phyloP scores from a whole-genome alignment of 2,797 vertebrate species.

The Brotogeris chrysoptera region DNA sequence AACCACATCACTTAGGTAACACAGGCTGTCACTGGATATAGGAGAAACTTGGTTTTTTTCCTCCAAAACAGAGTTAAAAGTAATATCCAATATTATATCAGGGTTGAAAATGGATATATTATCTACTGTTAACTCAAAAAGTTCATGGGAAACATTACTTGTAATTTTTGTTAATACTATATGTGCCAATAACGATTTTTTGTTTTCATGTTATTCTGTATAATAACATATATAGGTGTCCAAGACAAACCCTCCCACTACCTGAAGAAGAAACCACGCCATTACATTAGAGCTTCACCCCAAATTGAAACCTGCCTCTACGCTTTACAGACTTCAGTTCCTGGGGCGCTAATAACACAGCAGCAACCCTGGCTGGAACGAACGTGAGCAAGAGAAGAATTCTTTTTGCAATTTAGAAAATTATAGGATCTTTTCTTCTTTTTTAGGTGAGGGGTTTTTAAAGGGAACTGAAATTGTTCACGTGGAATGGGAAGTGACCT shows the following conservation, averaged over 20 bases:
- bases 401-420: slow-evolving; percentile 30
- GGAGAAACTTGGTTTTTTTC: rapidly evolving
- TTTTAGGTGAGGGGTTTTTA: rapidly evolving
- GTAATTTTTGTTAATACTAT: neutral
- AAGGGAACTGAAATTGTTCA: neutral
- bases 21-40: rapidly evolving
- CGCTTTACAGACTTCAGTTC: neutral
- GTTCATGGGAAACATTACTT: neutral
- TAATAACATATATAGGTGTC: neutral
- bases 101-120: neutral
- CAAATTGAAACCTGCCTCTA: neutral
- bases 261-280: rapidly evolving
- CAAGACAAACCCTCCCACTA: rapidly evolving
- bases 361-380: neutral
- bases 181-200: neutral
- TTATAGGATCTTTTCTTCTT: neutral
- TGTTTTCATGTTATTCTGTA: neutral
- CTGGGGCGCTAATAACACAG: neutral
- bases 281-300: neutral
- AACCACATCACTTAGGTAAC: neutral
- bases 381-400: neutral
- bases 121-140: neutral
- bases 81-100: neutral
- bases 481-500: neutral
- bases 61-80: neutral